Conservation (phyloP, 2,888 invertebrate species). For the Eutolmus rufibarbis region DNA sequence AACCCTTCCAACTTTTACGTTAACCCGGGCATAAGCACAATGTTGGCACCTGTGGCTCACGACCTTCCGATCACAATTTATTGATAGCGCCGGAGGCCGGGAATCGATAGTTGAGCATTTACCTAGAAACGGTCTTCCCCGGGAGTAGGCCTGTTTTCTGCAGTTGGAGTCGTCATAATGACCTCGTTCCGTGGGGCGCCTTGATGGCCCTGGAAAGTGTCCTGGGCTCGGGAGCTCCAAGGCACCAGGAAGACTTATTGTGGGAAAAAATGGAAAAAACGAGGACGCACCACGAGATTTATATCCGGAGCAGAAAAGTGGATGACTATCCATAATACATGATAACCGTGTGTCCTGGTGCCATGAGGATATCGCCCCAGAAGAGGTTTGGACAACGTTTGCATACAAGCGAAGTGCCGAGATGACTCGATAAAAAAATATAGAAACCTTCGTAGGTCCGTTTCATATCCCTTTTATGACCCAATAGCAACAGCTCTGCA, state of each 20-base stretch:
- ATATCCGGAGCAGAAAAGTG: background rate
- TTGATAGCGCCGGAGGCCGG: background rate
- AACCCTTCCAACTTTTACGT: background rate
- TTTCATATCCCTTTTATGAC: background rate
- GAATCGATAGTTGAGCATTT: background rate
- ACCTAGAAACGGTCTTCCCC: background rate
- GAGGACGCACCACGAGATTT: background rate
- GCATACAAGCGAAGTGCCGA: background rate
- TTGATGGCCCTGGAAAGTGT: background rate
- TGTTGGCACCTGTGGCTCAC: conserved; percentile 6
- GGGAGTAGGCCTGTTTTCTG: background rate
- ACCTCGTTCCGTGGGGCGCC: background rate
- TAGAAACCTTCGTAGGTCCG: background rate
- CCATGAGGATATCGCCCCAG: background rate
- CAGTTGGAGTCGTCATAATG: background rate
- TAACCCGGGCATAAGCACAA: background rate
- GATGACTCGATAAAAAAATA: background rate
- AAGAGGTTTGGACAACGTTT: background rate
- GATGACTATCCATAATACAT: background rate
- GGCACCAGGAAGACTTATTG: background rate
- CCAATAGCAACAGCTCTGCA: background rate
- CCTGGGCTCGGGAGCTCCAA: background rate
- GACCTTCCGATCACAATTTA: background rate
- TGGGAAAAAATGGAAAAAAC: background rate
- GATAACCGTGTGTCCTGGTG: background rate